A percentile compares a stretch with the other conserved stretches of the same genome.
These are phyloP conservation scores for Pelochelys cantorii DNA, from an alignment of 2,797 vertebrate genomes.

Conservation along the genomic window DNA sequence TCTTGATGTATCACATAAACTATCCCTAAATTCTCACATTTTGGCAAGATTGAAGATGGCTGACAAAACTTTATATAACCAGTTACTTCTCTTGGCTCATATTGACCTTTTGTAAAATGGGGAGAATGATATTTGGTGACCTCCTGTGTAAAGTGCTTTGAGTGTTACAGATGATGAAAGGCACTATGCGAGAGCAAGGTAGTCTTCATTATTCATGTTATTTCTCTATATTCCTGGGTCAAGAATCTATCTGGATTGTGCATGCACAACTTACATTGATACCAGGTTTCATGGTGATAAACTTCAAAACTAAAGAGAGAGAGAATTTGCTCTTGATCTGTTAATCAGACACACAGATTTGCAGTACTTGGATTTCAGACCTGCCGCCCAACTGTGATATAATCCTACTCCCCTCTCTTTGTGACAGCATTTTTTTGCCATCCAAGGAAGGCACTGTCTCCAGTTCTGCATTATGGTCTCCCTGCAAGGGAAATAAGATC, in stretches of 20 bases:
- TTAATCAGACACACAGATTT: background rate
- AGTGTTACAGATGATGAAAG: background rate
- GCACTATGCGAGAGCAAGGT: background rate
- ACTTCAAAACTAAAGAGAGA: background rate
- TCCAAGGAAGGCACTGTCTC: background rate
- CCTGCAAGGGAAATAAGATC: background rate
- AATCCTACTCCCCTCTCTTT: background rate
- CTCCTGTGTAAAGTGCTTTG: background rate
- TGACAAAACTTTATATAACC: background rate
- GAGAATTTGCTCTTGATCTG: background rate
- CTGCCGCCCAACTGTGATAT: background rate
- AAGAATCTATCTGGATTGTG: background rate
- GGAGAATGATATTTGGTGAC: background rate
- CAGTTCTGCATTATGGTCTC: background rate
- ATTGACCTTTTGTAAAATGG: background rate
- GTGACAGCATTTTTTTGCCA: background rate
- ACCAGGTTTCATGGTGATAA: background rate
- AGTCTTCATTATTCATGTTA: background rate
- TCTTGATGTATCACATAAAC: background rate
- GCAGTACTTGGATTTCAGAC: background rate
- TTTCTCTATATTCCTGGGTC: background rate
- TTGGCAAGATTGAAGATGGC: background rate
- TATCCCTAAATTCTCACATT: background rate
- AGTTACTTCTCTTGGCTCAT: background rate
- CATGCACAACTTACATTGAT: background rate